Evolutionary conservation across 1,140 invertebrate genomes (phyloP), one percentile per base, ranked within the genome.

Genomic region (Drosophila kikkawai): DNA sequence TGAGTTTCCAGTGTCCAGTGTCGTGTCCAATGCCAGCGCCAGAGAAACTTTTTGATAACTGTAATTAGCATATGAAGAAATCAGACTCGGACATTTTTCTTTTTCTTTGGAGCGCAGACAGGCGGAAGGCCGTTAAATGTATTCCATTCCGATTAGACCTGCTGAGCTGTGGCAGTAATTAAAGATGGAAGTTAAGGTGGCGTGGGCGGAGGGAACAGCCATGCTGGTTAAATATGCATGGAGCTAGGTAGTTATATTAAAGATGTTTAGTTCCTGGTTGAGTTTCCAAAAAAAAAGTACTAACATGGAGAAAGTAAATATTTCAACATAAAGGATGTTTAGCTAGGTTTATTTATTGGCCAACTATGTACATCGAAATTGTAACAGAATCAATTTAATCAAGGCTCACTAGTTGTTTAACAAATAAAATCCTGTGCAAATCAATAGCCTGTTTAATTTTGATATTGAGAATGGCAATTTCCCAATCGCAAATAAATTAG

Each of bases 61-160:
- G 45, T 84, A 88, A 88, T 88, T 90, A 87, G 85, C 84, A 88
- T 81, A 90, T 90, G 80, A 84, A 84, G 74, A 90, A 87, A 75
- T 75, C 69, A 44, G 65, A 80, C 26, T 59, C 22, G 32, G 39
- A 58, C 13, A 44, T 26, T 57, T 77, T 51, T 63, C 36, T 57
- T 81, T 50, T 66, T 55, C 44, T 45, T 55, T 50, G 19, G 26
- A 47, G 48, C 37, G 51, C 77, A 68, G 37, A 42, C 80, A 87
- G 48, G 41, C 67, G 84, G 63, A 88, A 88, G 22, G 37, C 45
- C 51, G 45, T 60, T 51, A 41, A 80, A 75, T 79, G 42, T 75
- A 74, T 75, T 53, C 67, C 57, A 60, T 76, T 77, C 50, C 22
- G 57, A 55, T 64, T 75, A 57, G 44, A 12, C 36, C 51, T 41